phyloP scores from a whole-genome alignment of 2,797 vertebrate species.

The Chloroceryle amazona region DNA sequence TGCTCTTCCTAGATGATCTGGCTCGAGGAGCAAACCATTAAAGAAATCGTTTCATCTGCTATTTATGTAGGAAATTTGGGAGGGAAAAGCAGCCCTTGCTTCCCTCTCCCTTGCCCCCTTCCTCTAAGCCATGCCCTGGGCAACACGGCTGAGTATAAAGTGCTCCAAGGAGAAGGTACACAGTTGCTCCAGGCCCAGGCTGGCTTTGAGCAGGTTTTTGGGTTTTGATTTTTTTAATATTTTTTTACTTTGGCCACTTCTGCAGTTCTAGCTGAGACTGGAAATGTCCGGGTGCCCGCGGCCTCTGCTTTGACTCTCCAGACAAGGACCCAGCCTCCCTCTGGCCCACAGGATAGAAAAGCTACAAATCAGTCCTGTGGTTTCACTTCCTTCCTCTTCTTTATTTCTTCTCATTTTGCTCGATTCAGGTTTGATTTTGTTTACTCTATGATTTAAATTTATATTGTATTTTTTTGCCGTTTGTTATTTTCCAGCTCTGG shows the following conservation, averaged over 20 bases:
- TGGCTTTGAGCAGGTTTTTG: not conserved
- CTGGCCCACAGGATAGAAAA: not conserved
- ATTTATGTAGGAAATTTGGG: not conserved
- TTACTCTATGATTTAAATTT: not conserved
- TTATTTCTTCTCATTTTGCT: not conserved
- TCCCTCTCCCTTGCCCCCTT: not conserved
- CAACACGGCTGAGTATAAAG: not conserved
- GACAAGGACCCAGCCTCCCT: not conserved
- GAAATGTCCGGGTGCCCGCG: rapidly evolving
- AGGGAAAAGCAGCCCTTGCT: not conserved
- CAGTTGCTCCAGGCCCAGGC: not conserved
- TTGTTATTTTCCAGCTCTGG: not conserved
- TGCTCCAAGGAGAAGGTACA: not conserved
- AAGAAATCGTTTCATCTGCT: conserved; percentile 20
- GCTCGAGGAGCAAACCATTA: not conserved
- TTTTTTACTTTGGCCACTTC: not conserved
- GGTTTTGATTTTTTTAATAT: not conserved
- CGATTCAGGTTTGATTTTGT: not conserved
- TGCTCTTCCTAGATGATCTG: conserved; percentile 29
- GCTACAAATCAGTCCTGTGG: not conserved
- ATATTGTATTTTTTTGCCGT: not conserved
- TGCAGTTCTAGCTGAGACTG: not conserved
- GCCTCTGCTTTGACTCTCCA: not conserved
- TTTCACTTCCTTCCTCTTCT: not conserved
- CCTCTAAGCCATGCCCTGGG: not conserved